These are phyloP conservation scores for Tamandua tetradactyla DNA, from an alignment of 2,797 vertebrate genomes.

Conservation along the genomic window DNA sequence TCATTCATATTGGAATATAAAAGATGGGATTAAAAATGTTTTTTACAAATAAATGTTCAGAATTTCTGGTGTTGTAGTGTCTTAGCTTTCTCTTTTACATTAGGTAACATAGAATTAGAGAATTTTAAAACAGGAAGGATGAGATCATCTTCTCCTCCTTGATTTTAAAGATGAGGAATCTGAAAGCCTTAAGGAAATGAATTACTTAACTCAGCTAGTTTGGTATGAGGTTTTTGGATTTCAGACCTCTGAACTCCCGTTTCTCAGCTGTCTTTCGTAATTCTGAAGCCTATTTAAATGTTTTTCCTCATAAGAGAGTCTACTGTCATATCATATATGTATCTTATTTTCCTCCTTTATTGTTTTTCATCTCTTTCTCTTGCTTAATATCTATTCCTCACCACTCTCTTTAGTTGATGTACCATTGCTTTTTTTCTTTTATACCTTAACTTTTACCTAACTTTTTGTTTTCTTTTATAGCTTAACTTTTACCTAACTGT, in stretches of 20 bases:
- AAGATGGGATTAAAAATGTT: constrained; percentile 39
- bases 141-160: neutral
- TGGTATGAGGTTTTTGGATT: constrained; percentile 19
- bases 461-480: too few species aligned
- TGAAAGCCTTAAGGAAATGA: constrained; percentile 30
- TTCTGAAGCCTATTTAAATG: neutral
- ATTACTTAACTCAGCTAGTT: neutral
- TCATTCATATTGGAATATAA: constrained; percentile 18
- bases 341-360: neutral
- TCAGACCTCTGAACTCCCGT: constrained; percentile 20
- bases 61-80: constrained; percentile 10
- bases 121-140: constrained; percentile 46
- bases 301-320: constrained; percentile 20
- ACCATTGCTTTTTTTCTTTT: too few species aligned
- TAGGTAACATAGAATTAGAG: constrained; percentile 12
- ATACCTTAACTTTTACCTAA: too few species aligned
- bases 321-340: neutral
- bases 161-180: constrained; percentile 51
- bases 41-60: constrained; percentile 47
- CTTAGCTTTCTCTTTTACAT: constrained; percentile 42
- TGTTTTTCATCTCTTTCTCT: constrained; percentile 38
- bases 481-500: too few species aligned
- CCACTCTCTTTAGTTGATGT: constrained; percentile 25
- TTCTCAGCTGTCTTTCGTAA: constrained; percentile 14
- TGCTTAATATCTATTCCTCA: constrained; percentile 29